Percentiles rank a stretch among this genome's conserved stretches.
Conservation (phyloP, 2,888 invertebrate genomes). For the Netelia fuscicornis region DNA sequence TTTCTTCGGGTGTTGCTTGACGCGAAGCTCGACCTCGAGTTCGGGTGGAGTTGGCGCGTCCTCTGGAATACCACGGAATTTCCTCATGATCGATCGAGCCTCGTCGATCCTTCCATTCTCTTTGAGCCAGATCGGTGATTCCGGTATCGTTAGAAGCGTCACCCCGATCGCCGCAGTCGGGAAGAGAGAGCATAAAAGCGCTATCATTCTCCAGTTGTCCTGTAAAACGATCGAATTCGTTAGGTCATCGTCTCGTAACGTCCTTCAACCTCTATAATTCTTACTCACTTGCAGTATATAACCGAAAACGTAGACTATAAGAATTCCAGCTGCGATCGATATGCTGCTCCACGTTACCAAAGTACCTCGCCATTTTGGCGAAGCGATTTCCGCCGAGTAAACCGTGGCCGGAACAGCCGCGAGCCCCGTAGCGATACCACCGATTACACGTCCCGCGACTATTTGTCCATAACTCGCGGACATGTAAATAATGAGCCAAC, state of each 20-base stretch:
- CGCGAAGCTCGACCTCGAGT: slow-evolving; percentile 73
- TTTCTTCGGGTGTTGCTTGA: slow-evolving; percentile 70
- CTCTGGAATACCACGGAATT: slow-evolving; percentile 82
- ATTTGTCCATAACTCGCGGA: slow-evolving; percentile 83
- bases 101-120: slow-evolving; percentile 85
- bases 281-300: slow-evolving; percentile 84
- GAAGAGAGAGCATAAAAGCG: slow-evolving; percentile 84
- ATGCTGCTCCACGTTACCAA: slow-evolving; percentile 87
- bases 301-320: slow-evolving; percentile 86
- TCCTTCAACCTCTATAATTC: neutral
- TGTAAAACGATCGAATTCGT: slow-evolving; percentile 72
- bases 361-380: slow-evolving; percentile 84
- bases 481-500: slow-evolving; percentile 86
- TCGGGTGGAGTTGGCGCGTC: slow-evolving; percentile 70
- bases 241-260: too few species aligned
- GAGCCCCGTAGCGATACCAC: slow-evolving; percentile 86
- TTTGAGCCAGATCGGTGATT: slow-evolving; percentile 87
- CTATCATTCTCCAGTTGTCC: slow-evolving; percentile 85
- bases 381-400: slow-evolving; percentile 86
- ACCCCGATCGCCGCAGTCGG: slow-evolving; percentile 84
- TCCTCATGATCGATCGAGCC: slow-evolving; percentile 84
- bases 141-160: slow-evolving; percentile 85
- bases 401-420: slow-evolving; percentile 86
- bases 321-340: slow-evolving; percentile 86
- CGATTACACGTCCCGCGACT: slow-evolving; percentile 85